Base-by-base conservation (phyloP, 2,113 vertebrate genomes). In the Grus americana region DNA sequence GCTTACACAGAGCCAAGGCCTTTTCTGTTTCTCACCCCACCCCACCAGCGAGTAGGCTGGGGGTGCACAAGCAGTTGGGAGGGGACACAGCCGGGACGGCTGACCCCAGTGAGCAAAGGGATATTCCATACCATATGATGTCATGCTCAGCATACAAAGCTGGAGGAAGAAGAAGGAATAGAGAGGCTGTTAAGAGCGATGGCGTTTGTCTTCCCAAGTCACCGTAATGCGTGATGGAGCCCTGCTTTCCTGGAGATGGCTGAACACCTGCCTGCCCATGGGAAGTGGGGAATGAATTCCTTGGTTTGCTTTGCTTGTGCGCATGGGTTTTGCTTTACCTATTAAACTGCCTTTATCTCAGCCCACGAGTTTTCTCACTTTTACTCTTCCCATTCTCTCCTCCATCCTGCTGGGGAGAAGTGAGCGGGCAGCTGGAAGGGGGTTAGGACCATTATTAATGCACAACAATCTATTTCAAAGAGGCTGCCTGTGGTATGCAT, bases 141-240 rank as follows among this genome's bases (percentile, higher is more conserved):
- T 12, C 42, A 36, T 47, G 32, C 32, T 29, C 42, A 47, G 13
- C 12, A 74, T 8, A n/a, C 20, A 46, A 27, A 27, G 1, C 18
- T 20, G 10, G 8, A 32, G 34, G 42, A 36, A 59, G 10, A 36
- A 29, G 10, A 12, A 36, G 14, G 34, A 36, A 55, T 9, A 10
- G 3, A 1, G 14, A 16, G 4, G 13, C 12, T 4, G 2, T 59
- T 47, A 5, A 4, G 10, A 36, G 40, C 14, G 9, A 55, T n/a
- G 72, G 10, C 1, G 3, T 75, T 59, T 36, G 10, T 22, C 42
- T 47, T 75, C 8, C 44, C 34, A 40, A 40, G 58, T 30, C 4
- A 40, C 46, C 0, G 36, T 36, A 36, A 36, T 36, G 2, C 5
- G 0, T 40, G 75, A 54, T 26, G 30, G 16, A 78, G 21, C 21